Base-by-base conservation (phyloP, 2,113 vertebrate genomes). In the Anolis sagrei region DNA sequence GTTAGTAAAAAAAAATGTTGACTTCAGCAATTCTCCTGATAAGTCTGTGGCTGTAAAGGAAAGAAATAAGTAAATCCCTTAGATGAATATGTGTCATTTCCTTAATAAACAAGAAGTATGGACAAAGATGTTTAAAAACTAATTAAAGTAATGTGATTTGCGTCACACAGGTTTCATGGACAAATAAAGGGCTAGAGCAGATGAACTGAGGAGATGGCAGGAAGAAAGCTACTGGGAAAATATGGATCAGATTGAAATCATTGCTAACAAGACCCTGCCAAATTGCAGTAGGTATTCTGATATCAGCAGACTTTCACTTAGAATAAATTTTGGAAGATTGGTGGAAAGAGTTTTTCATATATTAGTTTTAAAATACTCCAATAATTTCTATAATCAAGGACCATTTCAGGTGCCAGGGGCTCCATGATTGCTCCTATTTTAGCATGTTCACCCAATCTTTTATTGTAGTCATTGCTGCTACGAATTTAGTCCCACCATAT, bases 281-380 rank as follows among this genome's bases (percentile, higher is more conserved):
- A 73, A 23, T 64, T 89, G 32, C 64, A 2, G 81, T 86, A 86
- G 76, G 77, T 86, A 86, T 86, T 48, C 58, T 87, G 62, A 44
- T 27, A 25, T 34, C 69, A 21, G 3, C 13, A 76, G 73, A 58
- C 34, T 36, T 62, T 58, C 69, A 27, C n/a, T 68, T 54, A 34
- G 29, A 82, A 32, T 70, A 70, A 13, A 18, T 66, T 16, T n/a
- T 82, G 62, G 29, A 58, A 58, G 32, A 32, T 9, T 9, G 64
- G 34, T 13, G 39, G 44, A 34, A 18, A 27, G 9, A 32, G 3
- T 8, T 64, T n/a, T 48, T 5, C 2, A 82, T 11, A 61, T 82
- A 14, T 51, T 25, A 76, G 19, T 10, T 84, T 49, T 11, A 10
- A 68, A 14, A 80, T 66, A 76, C 51, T 44, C 39, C 39, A 44